phyloP scores from a whole-genome alignment of 2,888 invertebrate species.

The Troglohyphantes excavatus region DNA sequence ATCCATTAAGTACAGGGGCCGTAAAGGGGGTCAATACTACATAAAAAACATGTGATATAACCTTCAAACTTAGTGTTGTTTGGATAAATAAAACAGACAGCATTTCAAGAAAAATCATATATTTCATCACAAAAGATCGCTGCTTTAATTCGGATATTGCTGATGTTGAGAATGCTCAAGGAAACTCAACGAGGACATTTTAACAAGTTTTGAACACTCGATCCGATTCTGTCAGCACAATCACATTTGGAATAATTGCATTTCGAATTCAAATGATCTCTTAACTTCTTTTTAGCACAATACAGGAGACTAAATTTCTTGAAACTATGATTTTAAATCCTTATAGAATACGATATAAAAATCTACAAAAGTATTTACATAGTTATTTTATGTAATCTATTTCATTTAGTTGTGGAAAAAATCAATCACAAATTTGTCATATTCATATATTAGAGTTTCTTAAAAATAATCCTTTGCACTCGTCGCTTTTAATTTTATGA shows the following conservation, averaged over 20 bases:
- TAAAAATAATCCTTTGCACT: neutral
- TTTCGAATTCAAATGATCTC: neutral
- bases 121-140: slow-evolving; percentile 58
- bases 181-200: slow-evolving; percentile 22
- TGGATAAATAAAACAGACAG: neutral
- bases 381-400: neutral
- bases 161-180: slow-evolving; percentile 10
- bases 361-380: slow-evolving; percentile 43
- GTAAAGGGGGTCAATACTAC: no score
- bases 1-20: no score
- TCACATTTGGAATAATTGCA: slow-evolving; percentile 55
- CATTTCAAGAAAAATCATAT: slow-evolving; percentile 57
- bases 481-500: no score
- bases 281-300: neutral
- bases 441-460: no score
- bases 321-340: slow-evolving; percentile 7
- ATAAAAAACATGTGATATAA: no score
- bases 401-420: neutral
- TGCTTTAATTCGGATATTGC: slow-evolving; percentile 70
- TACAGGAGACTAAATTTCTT: neutral
- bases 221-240: slow-evolving; percentile 8
- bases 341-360: slow-evolving; percentile 53
- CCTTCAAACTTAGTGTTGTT: no score
- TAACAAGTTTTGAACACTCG: slow-evolving; percentile 47
- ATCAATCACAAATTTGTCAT: no score